These are phyloP conservation scores for Rhea pennata DNA, from an alignment of 2,113 vertebrate genomes.

Conservation along the genomic window DNA sequence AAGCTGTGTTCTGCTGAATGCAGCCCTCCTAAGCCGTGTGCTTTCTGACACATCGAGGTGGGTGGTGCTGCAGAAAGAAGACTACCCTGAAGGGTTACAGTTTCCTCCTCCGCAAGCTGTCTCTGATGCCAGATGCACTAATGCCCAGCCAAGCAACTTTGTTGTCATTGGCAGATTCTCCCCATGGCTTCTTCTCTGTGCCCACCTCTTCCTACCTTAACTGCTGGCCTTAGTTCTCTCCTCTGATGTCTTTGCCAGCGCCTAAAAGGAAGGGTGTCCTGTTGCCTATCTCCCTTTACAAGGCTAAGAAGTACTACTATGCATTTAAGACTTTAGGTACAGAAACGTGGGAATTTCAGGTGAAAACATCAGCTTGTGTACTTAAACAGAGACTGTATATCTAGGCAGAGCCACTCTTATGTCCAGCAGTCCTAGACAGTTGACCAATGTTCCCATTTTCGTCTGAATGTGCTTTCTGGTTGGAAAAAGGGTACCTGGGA, in stretches of 20 bases:
- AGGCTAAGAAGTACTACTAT: neutral
- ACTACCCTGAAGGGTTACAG: neutral
- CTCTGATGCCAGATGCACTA: neutral
- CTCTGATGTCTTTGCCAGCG: neutral
- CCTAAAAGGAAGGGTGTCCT: neutral
- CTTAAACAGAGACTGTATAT: neutral
- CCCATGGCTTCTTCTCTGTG: neutral
- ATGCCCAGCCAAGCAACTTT: neutral
- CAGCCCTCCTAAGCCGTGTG: neutral
- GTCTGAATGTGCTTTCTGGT: neutral
- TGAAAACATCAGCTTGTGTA: neutral
- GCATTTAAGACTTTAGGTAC: neutral
- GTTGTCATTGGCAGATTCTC: neutral
- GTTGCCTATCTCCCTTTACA: fast-evolving
- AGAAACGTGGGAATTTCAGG: neutral
- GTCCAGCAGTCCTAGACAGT: neutral
- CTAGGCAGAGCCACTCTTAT: neutral
- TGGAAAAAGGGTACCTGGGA: neutral
- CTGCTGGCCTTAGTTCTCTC: neutral
- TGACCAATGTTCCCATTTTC: neutral
- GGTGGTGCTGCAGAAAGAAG: neutral
- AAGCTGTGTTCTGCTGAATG: fast-evolving
- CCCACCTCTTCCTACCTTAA: neutral
- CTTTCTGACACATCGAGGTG: neutral
- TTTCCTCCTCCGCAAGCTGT: neutral